Conservation (phyloP, 1,140 invertebrate genomes). For the Dryas iulia region DNA sequence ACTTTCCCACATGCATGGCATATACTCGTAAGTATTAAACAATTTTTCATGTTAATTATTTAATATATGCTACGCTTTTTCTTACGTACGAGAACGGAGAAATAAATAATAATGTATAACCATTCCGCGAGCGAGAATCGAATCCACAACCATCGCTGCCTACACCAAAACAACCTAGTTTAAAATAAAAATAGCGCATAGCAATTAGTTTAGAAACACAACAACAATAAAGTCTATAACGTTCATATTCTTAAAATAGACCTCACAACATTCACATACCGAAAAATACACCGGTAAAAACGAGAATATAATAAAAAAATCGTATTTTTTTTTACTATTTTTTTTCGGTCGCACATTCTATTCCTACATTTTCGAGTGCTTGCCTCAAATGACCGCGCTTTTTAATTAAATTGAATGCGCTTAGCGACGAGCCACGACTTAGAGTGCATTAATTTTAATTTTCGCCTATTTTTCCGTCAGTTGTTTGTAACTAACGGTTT, state of each 20-base stretch:
- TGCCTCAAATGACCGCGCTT: slow-evolving; percentile 20
- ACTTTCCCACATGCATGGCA: no score
- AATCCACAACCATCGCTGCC: no score
- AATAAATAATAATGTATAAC: no score
- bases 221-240: not conserved
- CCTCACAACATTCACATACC: slow-evolving; percentile 4
- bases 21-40: no score
- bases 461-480: slow-evolving; percentile 13
- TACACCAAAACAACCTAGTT: not conserved
- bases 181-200: not conserved
- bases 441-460: slow-evolving; percentile 22
- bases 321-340: slow-evolving; percentile 14
- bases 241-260: not conserved
- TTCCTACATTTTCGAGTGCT: slow-evolving; percentile 11
- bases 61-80: no score
- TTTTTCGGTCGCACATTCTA: slow-evolving; percentile 21
- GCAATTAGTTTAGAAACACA: not conserved
- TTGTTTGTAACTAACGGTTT: slow-evolving; percentile 20
- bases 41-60: no score
- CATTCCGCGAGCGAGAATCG: no score
- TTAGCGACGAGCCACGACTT: slow-evolving; percentile 19
- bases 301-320: slow-evolving; percentile 6
- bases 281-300: slow-evolving; percentile 6
- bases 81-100: no score
- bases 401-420: slow-evolving; percentile 29